phyloP scores from a whole-genome alignment of 2,797 vertebrate species.

The Taenioides sp. region DNA sequence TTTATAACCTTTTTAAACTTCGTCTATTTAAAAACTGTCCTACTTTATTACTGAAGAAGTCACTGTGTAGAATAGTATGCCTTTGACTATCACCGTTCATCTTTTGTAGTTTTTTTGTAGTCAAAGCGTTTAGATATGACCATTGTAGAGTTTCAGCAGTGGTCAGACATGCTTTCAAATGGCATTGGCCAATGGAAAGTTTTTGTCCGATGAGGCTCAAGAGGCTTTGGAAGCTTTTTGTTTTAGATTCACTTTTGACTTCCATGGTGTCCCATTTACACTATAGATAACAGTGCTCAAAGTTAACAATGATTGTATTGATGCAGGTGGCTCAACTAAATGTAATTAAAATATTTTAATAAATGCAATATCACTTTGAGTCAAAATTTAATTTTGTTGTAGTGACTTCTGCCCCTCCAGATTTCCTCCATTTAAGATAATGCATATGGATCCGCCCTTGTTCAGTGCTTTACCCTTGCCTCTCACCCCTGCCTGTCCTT shows the following conservation, averaged over 20 bases:
- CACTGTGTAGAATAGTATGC: conserved; percentile 11
- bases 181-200: conserved; percentile 77
- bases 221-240: conserved; percentile 17
- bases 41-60: conserved; percentile 45
- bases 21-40: conserved; percentile 57
- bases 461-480: conserved; percentile 83
- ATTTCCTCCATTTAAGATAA: conserved; percentile 30
- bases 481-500: conserved; percentile 96
- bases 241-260: neutral
- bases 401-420: conserved; percentile 10
- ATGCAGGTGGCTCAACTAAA: neutral
- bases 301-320: neutral
- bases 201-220: conserved; percentile 43
- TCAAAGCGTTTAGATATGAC: conserved; percentile 24
- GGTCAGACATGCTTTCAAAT: conserved; percentile 70
- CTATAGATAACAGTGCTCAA: neutral
- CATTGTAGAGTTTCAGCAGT: conserved; percentile 18
- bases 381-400: conserved; percentile 13
- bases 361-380: too few species aligned
- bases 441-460: conserved; percentile 24
- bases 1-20: conserved; percentile 22
- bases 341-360: neutral
- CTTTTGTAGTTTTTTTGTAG: conserved; percentile 4
- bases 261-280: neutral
- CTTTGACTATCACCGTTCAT: conserved; percentile 3